Evolutionary conservation across 1,140 invertebrate genomes (phyloP), one percentile per base, ranked within the genome.

Genomic region (Heliothis subflexa): DNA sequence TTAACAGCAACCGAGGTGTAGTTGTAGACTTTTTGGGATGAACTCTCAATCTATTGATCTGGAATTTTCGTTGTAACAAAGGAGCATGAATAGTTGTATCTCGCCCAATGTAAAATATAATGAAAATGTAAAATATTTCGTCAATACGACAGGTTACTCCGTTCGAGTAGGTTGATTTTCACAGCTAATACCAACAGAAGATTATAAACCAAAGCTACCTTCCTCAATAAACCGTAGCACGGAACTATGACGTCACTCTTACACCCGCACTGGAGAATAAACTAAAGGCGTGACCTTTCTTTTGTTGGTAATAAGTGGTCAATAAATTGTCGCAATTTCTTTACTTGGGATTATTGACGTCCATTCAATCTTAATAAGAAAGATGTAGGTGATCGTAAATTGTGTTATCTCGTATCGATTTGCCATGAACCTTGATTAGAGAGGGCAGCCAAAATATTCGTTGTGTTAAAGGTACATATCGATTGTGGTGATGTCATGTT

Each of bases 341-440:
- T 64, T 78, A 74, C 52, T 72, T 71, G 74, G 52, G 52, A 77
- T 64, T 77, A 80, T 77, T 80, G 74, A 59, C 21, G 66, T 25
- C 66, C 45, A 77, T 78, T 78, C 71, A 81, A 68, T 78, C 75
- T 81, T 81, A 81, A 81, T 78, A 81, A 81, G 79, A 81, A 81
- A 66, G 59, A 59, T 50, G 59, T 73, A 73, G 61, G 62, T 75
- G 61, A 50, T 68, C 74, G 70, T 81, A 81, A 81, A 81, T 78
- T 77, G 18, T 72, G 79, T 78, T 81, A 81, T 81, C 75, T 74
- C 33, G n/a, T 81, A 81, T 81, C 71, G 79, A 81, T 81, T 81
- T 74, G 28, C 75, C 59, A 74, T 81, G 61, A 59, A 78, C 40
- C 55, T 74, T 78, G 70, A 78, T 81, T 81, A 74, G 68, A 74